Base-by-base conservation (phyloP, 1,140 invertebrate species). In the Drosophila malerkotliana region DNA sequence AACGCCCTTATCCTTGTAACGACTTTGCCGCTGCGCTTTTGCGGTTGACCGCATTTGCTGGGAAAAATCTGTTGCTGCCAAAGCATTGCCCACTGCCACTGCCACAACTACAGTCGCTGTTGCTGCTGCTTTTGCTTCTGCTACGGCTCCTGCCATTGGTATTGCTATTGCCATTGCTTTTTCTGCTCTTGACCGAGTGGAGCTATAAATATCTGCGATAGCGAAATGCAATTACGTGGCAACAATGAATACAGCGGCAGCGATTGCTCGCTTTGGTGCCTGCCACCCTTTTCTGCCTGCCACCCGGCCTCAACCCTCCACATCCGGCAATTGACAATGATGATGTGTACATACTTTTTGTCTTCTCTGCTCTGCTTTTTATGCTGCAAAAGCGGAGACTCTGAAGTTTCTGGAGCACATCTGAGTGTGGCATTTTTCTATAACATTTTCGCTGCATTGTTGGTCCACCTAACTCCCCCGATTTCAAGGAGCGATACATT, bases 141-240 rank as follows among this genome's bases (percentile, higher is more conserved):
- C 39, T 44, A 7, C 15, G 21, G 15, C 14, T 45, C 3, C 8
- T 21, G 15, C 41, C 15, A 18, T 15, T 45, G 15, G 15, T 18
- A 18, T 15, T 18, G 41, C 41, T 47, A 21, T 21, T 24, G 44
- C 15, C 18, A 47, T 47, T 21, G 44, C 44, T 21, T 47, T 47
- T 47, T 14, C 74, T 87, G 82, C 83, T 87, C 83, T 87, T 87
- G 83, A 88, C 83, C 83, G 83, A 87, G 83, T 87, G 83, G 67
- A 87, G 83, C 83, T 87, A 87, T 87, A 87, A 87, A 87, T 87
- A 87, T 87, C 83, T 88, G 83, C 83, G 83, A 87, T 87, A 87
- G 83, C 83, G 84, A 88, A 87, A 87, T 87, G 83, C 83, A 87
- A 87, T 87, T 87, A 87, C 83, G 83, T 87, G 83, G 83, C 83